Percentiles rank a stretch among this genome's conserved stretches.
phyloP scores from a whole-genome alignment of 2,888 invertebrate species.

The Sphaerophoria taeniata region DNA sequence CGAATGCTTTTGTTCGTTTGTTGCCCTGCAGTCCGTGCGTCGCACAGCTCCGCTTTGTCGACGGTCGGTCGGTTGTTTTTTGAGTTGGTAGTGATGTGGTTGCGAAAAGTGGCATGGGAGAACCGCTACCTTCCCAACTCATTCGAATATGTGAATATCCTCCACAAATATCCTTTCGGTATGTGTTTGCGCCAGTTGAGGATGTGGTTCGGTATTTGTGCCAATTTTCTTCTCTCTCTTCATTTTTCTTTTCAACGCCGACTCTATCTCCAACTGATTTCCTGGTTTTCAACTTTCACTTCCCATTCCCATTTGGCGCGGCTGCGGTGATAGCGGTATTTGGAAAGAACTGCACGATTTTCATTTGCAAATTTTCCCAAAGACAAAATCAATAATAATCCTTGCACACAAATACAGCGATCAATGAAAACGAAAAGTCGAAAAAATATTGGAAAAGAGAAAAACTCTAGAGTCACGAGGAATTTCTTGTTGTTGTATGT shows the following conservation, averaged over 20 bases:
- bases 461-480: conserved; percentile 32
- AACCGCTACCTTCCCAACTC: not conserved
- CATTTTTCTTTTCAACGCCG: not conserved
- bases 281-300: conserved; percentile 11
- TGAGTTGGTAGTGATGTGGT: too few relatives aligned
- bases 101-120: too few relatives aligned
- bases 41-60: not conserved
- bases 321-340: too few relatives aligned
- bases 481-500: conserved; percentile 44
- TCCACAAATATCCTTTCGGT: conserved; percentile 45
- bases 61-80: too few relatives aligned
- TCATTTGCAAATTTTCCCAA: conserved; percentile 71
- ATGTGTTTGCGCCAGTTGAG: conserved; percentile 32
- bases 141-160: conserved; percentile 28
- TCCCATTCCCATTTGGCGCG: too few relatives aligned
- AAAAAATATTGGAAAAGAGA: conserved; percentile 10
- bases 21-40: conserved; percentile 39
- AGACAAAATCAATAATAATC: conserved; percentile 73
- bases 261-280: conserved; percentile 8
- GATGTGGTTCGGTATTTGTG: conserved; percentile 55
- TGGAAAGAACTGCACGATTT: too few relatives aligned
- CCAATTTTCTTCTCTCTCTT: conserved; percentile 62
- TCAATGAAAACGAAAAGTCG: not conserved
- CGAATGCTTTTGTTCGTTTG: conserved; percentile 71
- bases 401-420: conserved; percentile 29